A percentile compares a stretch with the other conserved stretches of the same genome.
Evolutionary conservation across 1,140 invertebrate genomes (phyloP).

Genomic region (Gyrodactylus bullatarudis): DNA sequence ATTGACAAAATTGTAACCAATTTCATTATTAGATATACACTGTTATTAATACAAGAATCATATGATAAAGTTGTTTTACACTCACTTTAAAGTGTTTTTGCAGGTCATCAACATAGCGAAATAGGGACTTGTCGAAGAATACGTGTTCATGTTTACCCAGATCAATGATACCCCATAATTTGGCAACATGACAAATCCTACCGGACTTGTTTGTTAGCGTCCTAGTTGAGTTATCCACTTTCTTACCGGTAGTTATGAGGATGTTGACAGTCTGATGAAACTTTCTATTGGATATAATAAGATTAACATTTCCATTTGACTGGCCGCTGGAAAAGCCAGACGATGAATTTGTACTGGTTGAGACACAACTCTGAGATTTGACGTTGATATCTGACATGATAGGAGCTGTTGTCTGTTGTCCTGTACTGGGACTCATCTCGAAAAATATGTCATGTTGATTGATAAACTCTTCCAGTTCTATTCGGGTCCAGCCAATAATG

Average conservation of each 20-base stretch:
- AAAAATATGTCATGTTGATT: slow-evolving; percentile 16
- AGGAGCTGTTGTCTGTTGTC: neutral
- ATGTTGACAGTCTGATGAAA: neutral
- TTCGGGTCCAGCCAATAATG: slow-evolving; percentile 17
- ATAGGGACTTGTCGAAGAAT: slow-evolving; percentile 21
- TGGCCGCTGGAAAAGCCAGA: slow-evolving; percentile 17
- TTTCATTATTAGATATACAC: neutral
- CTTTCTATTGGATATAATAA: slow-evolving; percentile 2
- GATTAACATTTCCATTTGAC: neutral
- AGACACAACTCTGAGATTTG: slow-evolving; percentile 13
- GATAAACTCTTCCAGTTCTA: slow-evolving; percentile 17
- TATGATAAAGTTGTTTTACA: neutral
- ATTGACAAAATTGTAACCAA: neutral
- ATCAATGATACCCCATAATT: slow-evolving; percentile 22
- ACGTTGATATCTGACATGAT: too few relatives aligned
- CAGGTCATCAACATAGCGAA: slow-evolving; percentile 18
- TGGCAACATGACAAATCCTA: slow-evolving; percentile 19
- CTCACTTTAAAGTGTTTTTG: slow-evolving; percentile 15
- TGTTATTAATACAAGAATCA: too few relatives aligned
- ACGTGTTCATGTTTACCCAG: slow-evolving; percentile 22
- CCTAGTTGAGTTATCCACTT: slow-evolving; percentile 6
- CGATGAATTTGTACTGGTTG: slow-evolving; percentile 17
- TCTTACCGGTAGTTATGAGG: neutral
- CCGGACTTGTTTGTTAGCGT: slow-evolving; percentile 15
- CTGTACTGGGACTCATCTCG: slow-evolving; percentile 14